Percentiles rank a stretch among this genome's conserved stretches.
Evolutionary conservation across 2,113 vertebrate genomes (phyloP).

Genomic region (human (Homo sapiens)): GRCh38 chr13:33822001-33822500

Average conservation of each 20-base stretch:
- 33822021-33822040: neutral
- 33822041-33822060: neutral
- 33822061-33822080: neutral
- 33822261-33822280: neutral
- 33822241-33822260: neutral
- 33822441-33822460: neutral
- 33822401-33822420: neutral
- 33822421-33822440: neutral
- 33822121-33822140: neutral
- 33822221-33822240: neutral
- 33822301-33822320: neutral
- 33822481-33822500: neutral
- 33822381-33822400: neutral
- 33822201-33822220: neutral
- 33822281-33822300: neutral
- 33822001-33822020: neutral
- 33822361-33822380: neutral
- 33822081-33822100: neutral
- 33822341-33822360: neutral
- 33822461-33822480: neutral
- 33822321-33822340: neutral
- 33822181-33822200: neutral
- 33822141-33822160: neutral
- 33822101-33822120: neutral
- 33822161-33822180: neutral